These are phyloP conservation scores for Tortricodes alternella DNA, from an alignment of 2,888 invertebrate genomes.

Conservation along the genomic window DNA sequence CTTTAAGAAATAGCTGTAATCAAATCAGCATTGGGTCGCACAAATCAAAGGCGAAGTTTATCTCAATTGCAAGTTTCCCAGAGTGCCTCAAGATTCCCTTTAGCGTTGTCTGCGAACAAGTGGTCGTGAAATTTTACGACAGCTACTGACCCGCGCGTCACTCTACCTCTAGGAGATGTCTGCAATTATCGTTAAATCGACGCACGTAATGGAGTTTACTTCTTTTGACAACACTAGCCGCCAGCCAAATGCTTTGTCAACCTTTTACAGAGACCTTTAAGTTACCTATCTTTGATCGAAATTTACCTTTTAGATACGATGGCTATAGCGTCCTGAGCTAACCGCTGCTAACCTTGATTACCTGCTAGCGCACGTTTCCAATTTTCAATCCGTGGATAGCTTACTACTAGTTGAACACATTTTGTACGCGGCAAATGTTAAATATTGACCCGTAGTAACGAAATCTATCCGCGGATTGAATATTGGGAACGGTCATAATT, in stretches of 20 bases:
- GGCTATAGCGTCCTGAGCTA: no score
- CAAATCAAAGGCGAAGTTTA: slow-evolving; percentile 36
- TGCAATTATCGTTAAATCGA: slow-evolving; percentile 66
- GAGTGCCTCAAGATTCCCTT: slow-evolving; percentile 49
- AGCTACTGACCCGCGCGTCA: slow-evolving; percentile 63
- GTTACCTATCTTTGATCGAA: no score
- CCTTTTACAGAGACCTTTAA: slow-evolving; percentile 56
- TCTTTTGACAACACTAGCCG: slow-evolving; percentile 39
- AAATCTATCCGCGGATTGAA: no score
- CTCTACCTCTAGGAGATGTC: slow-evolving; percentile 61
- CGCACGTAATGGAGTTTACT: slow-evolving; percentile 44
- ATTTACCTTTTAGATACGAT: no score
- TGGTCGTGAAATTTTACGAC: slow-evolving; percentile 70
- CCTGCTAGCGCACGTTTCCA: no score
- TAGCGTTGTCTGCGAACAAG: slow-evolving; percentile 47
- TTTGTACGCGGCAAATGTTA: no score
- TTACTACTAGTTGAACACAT: no score
- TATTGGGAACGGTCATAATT: no score
- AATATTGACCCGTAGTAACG: no score
- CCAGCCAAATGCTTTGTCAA: slow-evolving; percentile 56
- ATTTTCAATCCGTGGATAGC: no score
- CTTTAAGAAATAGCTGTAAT: slow-evolving; percentile 30
- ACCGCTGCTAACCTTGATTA: no score
- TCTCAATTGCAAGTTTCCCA: slow-evolving; percentile 41
- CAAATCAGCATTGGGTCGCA: slow-evolving; percentile 40